Evolutionary conservation across 2,797 vertebrate genomes (phyloP), one percentile per base, ranked within the genome.

Genomic region (Neosalanx taihuensis): DNA sequence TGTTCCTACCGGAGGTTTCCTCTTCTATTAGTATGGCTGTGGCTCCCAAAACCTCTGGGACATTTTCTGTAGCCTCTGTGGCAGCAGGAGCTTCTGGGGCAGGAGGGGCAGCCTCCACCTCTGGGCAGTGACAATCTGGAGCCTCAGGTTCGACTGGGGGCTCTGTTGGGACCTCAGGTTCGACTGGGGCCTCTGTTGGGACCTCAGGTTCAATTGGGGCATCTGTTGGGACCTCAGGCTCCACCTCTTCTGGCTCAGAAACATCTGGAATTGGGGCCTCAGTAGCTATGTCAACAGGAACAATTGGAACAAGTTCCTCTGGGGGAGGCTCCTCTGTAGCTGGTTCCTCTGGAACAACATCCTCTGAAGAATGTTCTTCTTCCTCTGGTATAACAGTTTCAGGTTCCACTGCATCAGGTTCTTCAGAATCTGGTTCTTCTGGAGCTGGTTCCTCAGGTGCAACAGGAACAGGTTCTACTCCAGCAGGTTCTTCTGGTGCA

Each of bases 1-100:
- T 35, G 15, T 13, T 68, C 79, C 79, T 79, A 80, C 83, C 83
- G 6, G 5, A 26, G 61, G 80, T 26, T 64, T 77, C 67, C 0
- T 81, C 70, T 69, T 76, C 49, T 59, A 53, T 46, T 59, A 53
- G 1, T 66, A 12, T 49, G 60, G 59, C 37, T 26, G 67, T 72
- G 72, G 62, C n/a, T 57, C 35, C 2, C 0, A 6, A 46, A 4
- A 1, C n/a, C 41, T 60, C 51, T 67, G 69, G 26, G 9, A 10
- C 41, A 15, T 53, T n/a, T n/a, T 53, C 51, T 17, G 51, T 6
- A 6, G 49, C 58, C 33, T 15, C 49, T 13, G 33, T 4, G 58
- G 29, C 26, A 68, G 18, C 30, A 37, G 58, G 60, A 51, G 35
- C 23, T 20, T 18, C 56, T 57, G 69, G 35, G 33, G 61, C 2